A percentile compares a stretch with the other conserved stretches of the same genome.
phyloP scores from a whole-genome alignment of 2,797 vertebrate genomes.

The Acanthurus leucopareius region DNA sequence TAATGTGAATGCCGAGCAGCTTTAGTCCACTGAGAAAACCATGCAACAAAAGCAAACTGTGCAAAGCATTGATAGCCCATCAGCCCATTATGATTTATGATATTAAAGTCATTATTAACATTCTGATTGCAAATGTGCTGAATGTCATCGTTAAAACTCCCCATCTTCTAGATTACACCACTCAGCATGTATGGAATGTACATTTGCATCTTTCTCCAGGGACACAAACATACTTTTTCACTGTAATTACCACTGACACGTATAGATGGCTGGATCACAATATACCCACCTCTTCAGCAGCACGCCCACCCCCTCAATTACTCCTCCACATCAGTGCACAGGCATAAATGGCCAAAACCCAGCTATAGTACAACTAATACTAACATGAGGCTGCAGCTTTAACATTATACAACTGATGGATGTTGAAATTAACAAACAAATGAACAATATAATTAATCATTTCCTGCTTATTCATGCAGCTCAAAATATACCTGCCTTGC shows the following conservation, averaged over 20 bases:
- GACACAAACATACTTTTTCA: slow-evolving; percentile 66
- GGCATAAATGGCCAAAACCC: slow-evolving; percentile 27
- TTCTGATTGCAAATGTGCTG: slow-evolving; percentile 50
- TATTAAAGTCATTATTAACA: slow-evolving; percentile 41
- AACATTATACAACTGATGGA: slow-evolving; percentile 43
- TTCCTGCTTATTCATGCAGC: slow-evolving; percentile 28
- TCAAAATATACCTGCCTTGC: slow-evolving; percentile 62
- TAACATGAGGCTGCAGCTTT: slow-evolving; percentile 20
- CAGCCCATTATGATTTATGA: slow-evolving; percentile 50
- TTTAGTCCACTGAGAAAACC: slow-evolving; percentile 39
- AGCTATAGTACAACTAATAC: slow-evolving; percentile 12
- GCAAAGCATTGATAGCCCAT: slow-evolving; percentile 49
- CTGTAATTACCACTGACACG: slow-evolving; percentile 75
- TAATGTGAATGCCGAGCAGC: slow-evolving; percentile 65
- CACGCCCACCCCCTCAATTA: slow-evolving; percentile 67
- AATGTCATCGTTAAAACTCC: slow-evolving; percentile 52
- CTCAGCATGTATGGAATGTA: slow-evolving; percentile 29
- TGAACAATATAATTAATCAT: slow-evolving; percentile 46
- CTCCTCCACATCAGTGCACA: slow-evolving; percentile 38
- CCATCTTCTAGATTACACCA: slow-evolving; percentile 11
- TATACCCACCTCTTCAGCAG: slow-evolving; percentile 66
- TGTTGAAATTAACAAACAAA: slow-evolving; percentile 56
- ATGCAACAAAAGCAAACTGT: slow-evolving; percentile 43
- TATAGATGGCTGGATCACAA: slow-evolving; percentile 72
- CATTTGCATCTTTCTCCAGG: slow-evolving; percentile 42